A percentile compares a stretch with the other conserved stretches of the same genome.
Evolutionary conservation across 2,888 invertebrate genomes (phyloP).

Genomic region (Leptopilina drosophilae): DNA sequence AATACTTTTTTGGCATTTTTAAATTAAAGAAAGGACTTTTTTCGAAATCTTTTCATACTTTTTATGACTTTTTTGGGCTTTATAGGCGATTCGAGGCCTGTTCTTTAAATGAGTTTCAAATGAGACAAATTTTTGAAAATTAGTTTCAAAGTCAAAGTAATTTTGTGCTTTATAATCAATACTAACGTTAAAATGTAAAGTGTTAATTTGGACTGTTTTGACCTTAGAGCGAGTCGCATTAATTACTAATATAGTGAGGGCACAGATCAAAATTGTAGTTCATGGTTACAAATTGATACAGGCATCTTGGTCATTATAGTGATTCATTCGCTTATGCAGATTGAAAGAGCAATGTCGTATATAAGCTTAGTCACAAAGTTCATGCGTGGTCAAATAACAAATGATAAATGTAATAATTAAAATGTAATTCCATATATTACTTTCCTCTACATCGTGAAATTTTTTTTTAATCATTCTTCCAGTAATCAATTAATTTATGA

Average conservation of each 20-base stretch:
- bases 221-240: slow-evolving; percentile 34
- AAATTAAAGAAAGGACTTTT: too few relatives aligned
- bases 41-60: too few relatives aligned
- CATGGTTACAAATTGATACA: slow-evolving; percentile 54
- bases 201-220: slow-evolving; percentile 18
- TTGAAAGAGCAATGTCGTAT: slow-evolving; percentile 53
- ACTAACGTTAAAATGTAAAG: background rate
- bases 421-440: background rate
- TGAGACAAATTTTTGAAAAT: too few relatives aligned
- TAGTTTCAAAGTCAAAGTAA: too few relatives aligned
- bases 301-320: slow-evolving; percentile 52
- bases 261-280: slow-evolving; percentile 55
- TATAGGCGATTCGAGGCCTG: too few relatives aligned
- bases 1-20: too few relatives aligned
- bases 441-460: background rate
- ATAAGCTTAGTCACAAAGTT: slow-evolving; percentile 56
- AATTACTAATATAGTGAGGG: slow-evolving; percentile 46
- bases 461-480: too few relatives aligned
- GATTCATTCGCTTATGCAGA: slow-evolving; percentile 62
- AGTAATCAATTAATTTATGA: background rate
- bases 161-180: too few relatives aligned
- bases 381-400: slow-evolving; percentile 55
- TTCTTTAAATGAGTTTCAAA: too few relatives aligned
- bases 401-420: slow-evolving; percentile 46
- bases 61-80: too few relatives aligned